Evolutionary conservation across 53 echinoderm and acorn worm genomes (phyloP).

Genomic region (Mesocentrotus franciscanus): DNA sequence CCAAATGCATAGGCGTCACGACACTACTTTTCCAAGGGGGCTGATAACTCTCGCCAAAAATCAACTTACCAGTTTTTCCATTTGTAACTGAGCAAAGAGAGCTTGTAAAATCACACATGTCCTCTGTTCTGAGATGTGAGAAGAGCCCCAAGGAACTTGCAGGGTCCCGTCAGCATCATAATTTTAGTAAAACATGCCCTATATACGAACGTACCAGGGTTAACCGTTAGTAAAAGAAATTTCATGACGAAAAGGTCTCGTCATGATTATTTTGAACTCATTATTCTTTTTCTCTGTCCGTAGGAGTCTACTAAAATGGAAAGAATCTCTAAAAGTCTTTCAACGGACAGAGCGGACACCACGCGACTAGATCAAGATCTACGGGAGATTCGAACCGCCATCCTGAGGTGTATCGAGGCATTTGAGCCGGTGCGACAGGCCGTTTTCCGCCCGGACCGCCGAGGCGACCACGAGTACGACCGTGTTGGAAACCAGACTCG

Average conservation of each 20-base stretch:
- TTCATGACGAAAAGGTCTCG: background rate
- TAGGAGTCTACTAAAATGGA: constrained; percentile 20
- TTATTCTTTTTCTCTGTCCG: background rate
- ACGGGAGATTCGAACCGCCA: background rate
- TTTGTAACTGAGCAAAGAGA: no score
- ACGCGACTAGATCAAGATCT: background rate
- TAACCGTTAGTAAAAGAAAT: no score
- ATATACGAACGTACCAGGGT: no score
- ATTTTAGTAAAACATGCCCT: no score
- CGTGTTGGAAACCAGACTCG: constrained; percentile 16
- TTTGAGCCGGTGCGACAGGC: constrained; percentile 34
- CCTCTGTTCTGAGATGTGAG: no score
- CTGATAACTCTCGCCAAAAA: no score
- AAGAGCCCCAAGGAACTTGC: no score
- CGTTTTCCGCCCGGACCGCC: constrained; percentile 59
- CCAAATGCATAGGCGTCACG: no score
- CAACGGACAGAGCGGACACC: background rate
- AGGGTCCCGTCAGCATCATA: no score
- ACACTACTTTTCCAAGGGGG: no score
- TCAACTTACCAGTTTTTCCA: no score
- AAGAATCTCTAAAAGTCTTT: background rate
- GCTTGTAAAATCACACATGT: no score
- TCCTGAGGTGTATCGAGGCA: constrained; percentile 6
- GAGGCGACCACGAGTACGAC: background rate
- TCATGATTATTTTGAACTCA: background rate